A percentile compares a stretch with the other conserved stretches of the same genome.
Evolutionary conservation across 2,888 invertebrate genomes (phyloP).

Genomic region (Papilio elwesi): DNA sequence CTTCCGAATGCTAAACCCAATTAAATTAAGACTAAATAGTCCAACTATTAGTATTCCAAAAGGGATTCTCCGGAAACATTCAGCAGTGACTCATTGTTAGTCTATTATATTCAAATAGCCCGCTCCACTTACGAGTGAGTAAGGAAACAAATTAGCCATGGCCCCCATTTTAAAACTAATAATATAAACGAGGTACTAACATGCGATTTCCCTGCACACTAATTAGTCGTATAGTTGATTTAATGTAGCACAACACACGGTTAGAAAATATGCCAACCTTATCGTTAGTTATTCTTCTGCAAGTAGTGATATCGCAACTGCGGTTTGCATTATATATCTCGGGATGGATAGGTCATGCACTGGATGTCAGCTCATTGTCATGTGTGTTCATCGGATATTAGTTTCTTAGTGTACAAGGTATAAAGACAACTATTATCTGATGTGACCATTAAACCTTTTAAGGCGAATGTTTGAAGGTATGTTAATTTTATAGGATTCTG

Average conservation of each 20-base stretch:
- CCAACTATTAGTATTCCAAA: constrained; percentile 24
- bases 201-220: constrained; percentile 3
- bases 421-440: neutral
- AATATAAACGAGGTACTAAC: neutral
- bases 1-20: neutral
- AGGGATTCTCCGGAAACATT: constrained; percentile 26
- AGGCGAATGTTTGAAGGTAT: neutral
- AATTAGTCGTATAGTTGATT: neutral
- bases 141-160: constrained; percentile 34
- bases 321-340: constrained; percentile 40
- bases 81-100: constrained; percentile 31
- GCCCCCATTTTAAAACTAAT: constrained; percentile 25
- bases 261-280: too few species aligned
- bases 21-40: constrained; percentile 18
- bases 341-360: constrained; percentile 57
- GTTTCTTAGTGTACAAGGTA: neutral
- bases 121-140: constrained; percentile 32
- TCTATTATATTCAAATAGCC: constrained; percentile 36
- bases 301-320: constrained; percentile 41
- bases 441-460: neutral
- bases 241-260: neutral
- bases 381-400: neutral
- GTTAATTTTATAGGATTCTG: neutral
- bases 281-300: constrained; percentile 1
- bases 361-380: constrained; percentile 41